Base-by-base conservation (phyloP, 1,140 invertebrate species). In the Diabrotica virgifera region DNA sequence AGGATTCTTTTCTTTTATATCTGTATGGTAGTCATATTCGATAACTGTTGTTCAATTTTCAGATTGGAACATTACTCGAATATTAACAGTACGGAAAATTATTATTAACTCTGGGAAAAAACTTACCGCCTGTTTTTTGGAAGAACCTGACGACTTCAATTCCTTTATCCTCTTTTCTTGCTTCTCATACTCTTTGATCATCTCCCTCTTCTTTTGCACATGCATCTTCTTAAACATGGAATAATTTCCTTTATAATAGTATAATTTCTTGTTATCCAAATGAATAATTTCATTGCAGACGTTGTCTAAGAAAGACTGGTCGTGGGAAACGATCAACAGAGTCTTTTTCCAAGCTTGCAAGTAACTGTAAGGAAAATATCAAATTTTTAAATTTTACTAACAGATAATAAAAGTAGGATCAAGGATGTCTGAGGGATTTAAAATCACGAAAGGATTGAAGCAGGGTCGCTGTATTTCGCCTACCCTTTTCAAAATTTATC, bases 221-320 rank as follows among this genome's bases (percentile, higher is more conserved):
- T 93, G 91, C 97, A 99, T 99, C 81, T 99, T 99, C 81, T 98
- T 99, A 78, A 99, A 99, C 89, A 95, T 95, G 36, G 90, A 94
- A 77, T 98, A 99, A 81, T 99, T 99, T 69, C 97, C 97, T 80
- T 96, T 94, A 77, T 99, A 99, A 79, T 99, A 99, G 76, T 89
- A 93, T 7, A 99, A 81, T 78, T 98, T 98, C 72, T 94, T 90
- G 67, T 90, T 88, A 77, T 99, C 96, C 60, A 99, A 82, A 80
- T 99, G 97, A 65, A 99, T 95, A 53, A 99, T 95, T 82, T 99
- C 97, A 68, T 98, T 98, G 78, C 97, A 99, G 5, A 99, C 96
- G 77, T 98, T 98, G 78, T 99, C 97, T 62, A 99, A 88, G 83
- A 99, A 99, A 75, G 95, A 97, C 80, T 99, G 96, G 83, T 99